Base-by-base conservation (phyloP, 1,140 invertebrate species). In the Penaeus chinensis region DNA sequence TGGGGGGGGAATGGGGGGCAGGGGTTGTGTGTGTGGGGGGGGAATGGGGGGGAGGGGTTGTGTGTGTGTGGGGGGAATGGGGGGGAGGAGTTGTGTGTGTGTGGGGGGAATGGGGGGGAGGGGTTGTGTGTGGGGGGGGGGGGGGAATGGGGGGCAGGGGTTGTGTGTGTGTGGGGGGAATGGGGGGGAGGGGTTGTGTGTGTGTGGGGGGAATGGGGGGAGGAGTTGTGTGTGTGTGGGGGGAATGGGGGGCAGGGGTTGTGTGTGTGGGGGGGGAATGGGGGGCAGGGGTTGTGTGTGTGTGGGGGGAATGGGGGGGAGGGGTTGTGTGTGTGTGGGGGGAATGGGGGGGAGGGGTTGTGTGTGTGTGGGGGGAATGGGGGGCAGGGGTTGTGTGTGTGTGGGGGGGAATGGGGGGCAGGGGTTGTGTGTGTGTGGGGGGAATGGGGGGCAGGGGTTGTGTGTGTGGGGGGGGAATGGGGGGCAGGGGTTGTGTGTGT, bases 201-300 rank as follows among this genome's bases (percentile, higher is more conserved):
- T 5, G 5, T 10, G 10, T 54, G 54, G 7, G 54, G 54, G 54
- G 1, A 2, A 11, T 54, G 54, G 10, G n/a, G n/a, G 54, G 54
- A 16, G 10, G 19, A 16, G 19, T 32, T 32, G 37, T 74, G 3
- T 74, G 37, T 74, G 5, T 74, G 37, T 74, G 37, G n/a, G n/a
- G n/a, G n/a, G n/a, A n/a, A n/a, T n/a, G n/a, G n/a, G n/a, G 96
- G 94, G 97, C 97, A 93, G 92, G 77, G 4, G 1, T 42, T 42
- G 37, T 5, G 54, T n/a, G 5, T 5, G 5, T 10, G 10, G 7
- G 54, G 7, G 54, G 54, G 54, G 1, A 2, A 11, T 54, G 54
- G 10, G n/a, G n/a, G n/a, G 54, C 5, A 16, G 10, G 19, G 27
- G 19, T 32, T 32, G 37, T 74, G 3, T 74, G 37, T 74, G 5